phyloP scores from a whole-genome alignment of 2,888 invertebrate species.

The Epistrophe grossulariae region DNA sequence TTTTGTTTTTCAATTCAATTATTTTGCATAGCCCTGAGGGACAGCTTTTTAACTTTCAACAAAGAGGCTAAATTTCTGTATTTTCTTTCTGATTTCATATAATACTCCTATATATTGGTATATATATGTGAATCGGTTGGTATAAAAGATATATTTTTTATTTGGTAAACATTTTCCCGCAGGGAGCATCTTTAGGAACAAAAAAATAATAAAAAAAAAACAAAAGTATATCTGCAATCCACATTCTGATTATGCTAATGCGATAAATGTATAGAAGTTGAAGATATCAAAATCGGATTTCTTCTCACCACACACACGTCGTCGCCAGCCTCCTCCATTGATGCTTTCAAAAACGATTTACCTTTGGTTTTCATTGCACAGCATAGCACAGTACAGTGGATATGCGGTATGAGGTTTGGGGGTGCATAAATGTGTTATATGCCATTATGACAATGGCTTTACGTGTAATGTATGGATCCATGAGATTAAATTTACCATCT shows the following conservation, averaged over 20 bases:
- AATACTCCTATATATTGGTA: neutral
- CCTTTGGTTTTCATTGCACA: constrained; percentile 50
- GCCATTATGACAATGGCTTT: constrained; percentile 64
- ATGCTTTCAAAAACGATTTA: constrained; percentile 40
- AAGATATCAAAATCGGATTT: constrained; percentile 58
- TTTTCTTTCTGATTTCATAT: constrained; percentile 49
- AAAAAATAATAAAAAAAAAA: constrained; percentile 18
- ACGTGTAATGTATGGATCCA: constrained; percentile 65
- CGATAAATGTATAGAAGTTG: constrained; percentile 5
- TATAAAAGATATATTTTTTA: constrained; percentile 36
- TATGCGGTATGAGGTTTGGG: neutral
- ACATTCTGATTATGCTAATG: constrained; percentile 72
- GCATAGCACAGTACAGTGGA: neutral
- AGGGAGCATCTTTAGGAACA: constrained; percentile 45
- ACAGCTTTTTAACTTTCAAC: constrained; percentile 38
- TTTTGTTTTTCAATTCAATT: constrained; percentile 55
- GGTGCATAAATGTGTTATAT: constrained; percentile 11
- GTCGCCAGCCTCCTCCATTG: too few relatives aligned
- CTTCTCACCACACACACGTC: constrained; percentile 3
- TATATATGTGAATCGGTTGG: neutral
- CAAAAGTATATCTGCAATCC: constrained; percentile 41
- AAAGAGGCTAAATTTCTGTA: constrained; percentile 25
- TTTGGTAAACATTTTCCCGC: constrained; percentile 40
- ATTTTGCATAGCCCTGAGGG: constrained; percentile 52
- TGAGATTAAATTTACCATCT: constrained; percentile 53